Evolutionary conservation across 2,888 invertebrate genomes (phyloP).

Genomic region (Dryobota labecula): DNA sequence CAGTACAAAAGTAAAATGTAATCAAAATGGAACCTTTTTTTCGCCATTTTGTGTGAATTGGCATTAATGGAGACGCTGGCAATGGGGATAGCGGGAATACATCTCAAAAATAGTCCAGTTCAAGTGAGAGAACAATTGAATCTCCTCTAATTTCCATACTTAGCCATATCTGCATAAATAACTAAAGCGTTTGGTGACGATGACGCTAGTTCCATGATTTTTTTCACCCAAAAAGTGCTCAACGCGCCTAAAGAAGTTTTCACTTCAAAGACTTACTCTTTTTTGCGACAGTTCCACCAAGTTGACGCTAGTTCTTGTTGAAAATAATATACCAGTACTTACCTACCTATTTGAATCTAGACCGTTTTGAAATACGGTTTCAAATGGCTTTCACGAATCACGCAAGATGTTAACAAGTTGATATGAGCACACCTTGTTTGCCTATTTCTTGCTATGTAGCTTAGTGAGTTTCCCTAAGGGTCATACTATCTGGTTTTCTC

Average conservation of each 20-base stretch:
- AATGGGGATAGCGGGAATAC: no score
- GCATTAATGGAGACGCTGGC: no score
- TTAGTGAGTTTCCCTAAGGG: constrained; percentile 23
- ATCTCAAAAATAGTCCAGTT: constrained; percentile 16
- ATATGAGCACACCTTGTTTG: constrained; percentile 18
- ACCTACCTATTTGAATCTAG: constrained; percentile 1
- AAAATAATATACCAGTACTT: constrained; percentile 3
- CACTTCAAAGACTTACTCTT: no score
- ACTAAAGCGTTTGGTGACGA: no score
- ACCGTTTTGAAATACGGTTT: constrained; percentile 27
- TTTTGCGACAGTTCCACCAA: constrained; percentile 13
- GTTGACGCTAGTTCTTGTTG: constrained; percentile 1
- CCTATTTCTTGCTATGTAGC: constrained; percentile 22
- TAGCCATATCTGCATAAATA: neutral
- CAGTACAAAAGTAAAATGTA: no score
- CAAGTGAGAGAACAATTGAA: constrained; percentile 4
- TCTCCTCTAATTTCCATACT: constrained; percentile 8
- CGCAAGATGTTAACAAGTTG: constrained; percentile 28
- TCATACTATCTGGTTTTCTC: constrained; percentile 22
- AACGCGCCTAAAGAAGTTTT: no score
- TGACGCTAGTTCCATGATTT: no score
- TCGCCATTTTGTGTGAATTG: no score
- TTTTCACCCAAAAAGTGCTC: no score
- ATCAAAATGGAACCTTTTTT: no score
- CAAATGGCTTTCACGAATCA: constrained; percentile 28